Percentiles rank a stretch among this genome's conserved stretches.
phyloP scores from a whole-genome alignment of 2,888 invertebrate species.

The Ormia ochracea region DNA sequence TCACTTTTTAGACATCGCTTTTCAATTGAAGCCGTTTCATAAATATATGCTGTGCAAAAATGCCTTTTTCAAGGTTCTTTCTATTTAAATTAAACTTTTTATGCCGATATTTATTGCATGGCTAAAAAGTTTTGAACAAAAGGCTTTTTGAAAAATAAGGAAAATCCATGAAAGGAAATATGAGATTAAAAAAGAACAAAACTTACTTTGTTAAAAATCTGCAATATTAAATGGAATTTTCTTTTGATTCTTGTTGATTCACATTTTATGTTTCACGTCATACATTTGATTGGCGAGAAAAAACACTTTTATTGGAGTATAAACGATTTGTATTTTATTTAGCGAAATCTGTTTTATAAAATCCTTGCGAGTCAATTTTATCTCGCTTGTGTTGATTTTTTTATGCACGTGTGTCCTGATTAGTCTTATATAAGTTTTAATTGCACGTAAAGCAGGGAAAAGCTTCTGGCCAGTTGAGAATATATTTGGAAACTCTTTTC shows the following conservation, averaged over 20 bases:
- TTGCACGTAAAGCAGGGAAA: no score
- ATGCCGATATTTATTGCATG: neutral
- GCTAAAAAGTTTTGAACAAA: neutral
- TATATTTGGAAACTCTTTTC: no score
- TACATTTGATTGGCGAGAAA: conserved; percentile 9
- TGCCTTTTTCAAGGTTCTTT: neutral
- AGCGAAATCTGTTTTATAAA: neutral
- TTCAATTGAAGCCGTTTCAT: neutral
- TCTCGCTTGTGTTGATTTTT: no score
- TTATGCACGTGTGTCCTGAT: neutral
- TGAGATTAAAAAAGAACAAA: neutral
- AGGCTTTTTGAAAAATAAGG: neutral
- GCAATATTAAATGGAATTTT: neutral
- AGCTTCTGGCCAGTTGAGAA: no score
- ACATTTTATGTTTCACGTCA: conserved; percentile 3
- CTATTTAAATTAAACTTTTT: neutral
- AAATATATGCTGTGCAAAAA: no score
- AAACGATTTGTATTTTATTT: conserved; percentile 15
- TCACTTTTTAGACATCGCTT: neutral
- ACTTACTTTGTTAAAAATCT: conserved; percentile 16
- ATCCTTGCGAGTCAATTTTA: neutral
- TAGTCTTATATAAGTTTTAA: neutral
- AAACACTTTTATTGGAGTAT: conserved; percentile 44
- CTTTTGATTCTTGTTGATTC: neutral
- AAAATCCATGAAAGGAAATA: neutral